phyloP scores from a whole-genome alignment of 2,888 invertebrate species.

The Pristionchus japonicus region DNA sequence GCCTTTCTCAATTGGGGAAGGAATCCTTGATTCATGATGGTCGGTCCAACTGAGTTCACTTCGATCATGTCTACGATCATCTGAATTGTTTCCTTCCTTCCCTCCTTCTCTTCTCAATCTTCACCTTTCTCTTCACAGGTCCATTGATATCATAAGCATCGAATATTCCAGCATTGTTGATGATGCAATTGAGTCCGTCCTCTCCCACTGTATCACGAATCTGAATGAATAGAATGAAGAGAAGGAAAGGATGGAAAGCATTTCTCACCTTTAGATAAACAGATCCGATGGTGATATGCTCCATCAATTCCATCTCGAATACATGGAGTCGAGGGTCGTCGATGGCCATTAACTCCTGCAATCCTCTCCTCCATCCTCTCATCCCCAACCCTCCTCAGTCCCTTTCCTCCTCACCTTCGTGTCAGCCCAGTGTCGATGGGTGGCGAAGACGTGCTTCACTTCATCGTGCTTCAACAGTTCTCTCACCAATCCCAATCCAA shows the following conservation, averaged over 20 bases:
- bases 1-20: constrained; percentile 42
- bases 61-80: constrained; percentile 38
- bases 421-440: constrained; percentile 38
- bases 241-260: background rate
- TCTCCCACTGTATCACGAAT: constrained; percentile 37
- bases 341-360: constrained; percentile 31
- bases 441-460: constrained; percentile 34
- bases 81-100: background rate
- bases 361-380: background rate
- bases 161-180: constrained; percentile 37
- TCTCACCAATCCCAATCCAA: constrained; percentile 30
- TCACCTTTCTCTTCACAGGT: constrained; percentile 21
- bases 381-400: too few relatives aligned
- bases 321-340: constrained; percentile 23
- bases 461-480: constrained; percentile 18
- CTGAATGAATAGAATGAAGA: background rate
- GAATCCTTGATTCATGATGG: constrained; percentile 38
- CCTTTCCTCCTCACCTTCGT: background rate
- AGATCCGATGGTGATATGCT: constrained; percentile 39
- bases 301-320: constrained; percentile 31
- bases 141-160: constrained; percentile 42
- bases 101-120: background rate
- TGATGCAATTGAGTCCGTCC: constrained; percentile 28
- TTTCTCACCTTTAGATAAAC: constrained; percentile 20
- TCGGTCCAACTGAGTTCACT: constrained; percentile 36